A percentile compares a stretch with the other conserved stretches of the same genome.
Conservation (phyloP, 2,113 vertebrate genomes). For the Delphinapterus leucas region DNA sequence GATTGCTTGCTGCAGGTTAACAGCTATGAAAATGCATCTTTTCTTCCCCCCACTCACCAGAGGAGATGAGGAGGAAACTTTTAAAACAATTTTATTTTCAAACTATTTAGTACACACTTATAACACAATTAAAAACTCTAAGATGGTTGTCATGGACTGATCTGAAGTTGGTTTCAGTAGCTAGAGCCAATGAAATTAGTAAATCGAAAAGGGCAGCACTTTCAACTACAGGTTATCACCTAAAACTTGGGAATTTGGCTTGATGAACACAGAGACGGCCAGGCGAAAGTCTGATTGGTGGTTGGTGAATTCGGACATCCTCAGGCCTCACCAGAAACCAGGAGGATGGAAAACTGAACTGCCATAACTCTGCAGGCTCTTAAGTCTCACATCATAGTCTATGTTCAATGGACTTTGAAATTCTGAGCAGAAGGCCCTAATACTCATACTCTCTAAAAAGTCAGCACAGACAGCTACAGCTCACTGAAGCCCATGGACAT, state of each 20-base stretch:
- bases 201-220: not conserved
- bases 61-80: not conserved
- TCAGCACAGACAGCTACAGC: not conserved
- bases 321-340: not conserved
- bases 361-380: not conserved
- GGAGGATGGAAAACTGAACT: not conserved
- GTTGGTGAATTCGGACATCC: not conserved
- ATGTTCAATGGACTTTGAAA: not conserved
- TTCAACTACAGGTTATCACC: not conserved
- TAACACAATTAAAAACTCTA: constrained; percentile 11
- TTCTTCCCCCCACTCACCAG: not conserved
- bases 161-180: not conserved
- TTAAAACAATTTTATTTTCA: not conserved
- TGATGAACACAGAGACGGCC: not conserved
- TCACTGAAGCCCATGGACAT: not conserved
- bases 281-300: not conserved
- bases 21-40: not conserved
- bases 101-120: constrained; percentile 4
- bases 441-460: not conserved
- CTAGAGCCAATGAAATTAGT: not conserved
- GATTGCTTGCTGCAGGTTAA: not conserved
- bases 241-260: not conserved
- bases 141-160: not conserved
- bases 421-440: not conserved
- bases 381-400: not conserved